These are phyloP conservation scores for Mya arenaria DNA, from an alignment of 1,140 invertebrate genomes.

Conservation along the genomic window DNA sequence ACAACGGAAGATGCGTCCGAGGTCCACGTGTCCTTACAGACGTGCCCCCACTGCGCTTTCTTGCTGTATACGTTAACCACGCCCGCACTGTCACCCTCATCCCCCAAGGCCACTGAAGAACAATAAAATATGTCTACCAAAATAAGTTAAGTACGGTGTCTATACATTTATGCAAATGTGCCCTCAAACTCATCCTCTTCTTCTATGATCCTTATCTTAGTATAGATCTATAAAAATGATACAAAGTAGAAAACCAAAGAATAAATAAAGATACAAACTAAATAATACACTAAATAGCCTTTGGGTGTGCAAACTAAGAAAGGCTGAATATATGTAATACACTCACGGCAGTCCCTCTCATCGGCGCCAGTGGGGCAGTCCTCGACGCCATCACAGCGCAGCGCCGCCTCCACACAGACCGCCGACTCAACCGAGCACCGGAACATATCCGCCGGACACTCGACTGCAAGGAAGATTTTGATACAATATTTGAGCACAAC, in stretches of 20 bases:
- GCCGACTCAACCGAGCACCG: conserved; percentile 40
- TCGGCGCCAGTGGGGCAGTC: conserved; percentile 46
- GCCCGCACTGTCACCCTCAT: neutral
- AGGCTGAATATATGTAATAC: too few species aligned
- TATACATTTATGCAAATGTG: too few species aligned
- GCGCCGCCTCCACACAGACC: conserved; percentile 13
- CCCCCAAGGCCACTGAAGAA: neutral
- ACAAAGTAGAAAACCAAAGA: too few species aligned
- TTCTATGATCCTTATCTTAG: too few species aligned
- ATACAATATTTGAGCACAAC: neutral
- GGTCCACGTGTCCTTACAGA: conserved; percentile 66
- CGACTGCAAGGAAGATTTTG: conserved; percentile 1
- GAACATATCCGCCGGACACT: conserved; percentile 32
- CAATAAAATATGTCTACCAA: too few species aligned
- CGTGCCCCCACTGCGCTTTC: conserved; percentile 48
- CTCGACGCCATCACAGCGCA: conserved; percentile 43
- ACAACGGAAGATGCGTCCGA: conserved; percentile 46
- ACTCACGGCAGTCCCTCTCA: conserved; percentile 50
- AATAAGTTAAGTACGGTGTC: too few species aligned
- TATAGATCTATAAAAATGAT: too few species aligned
- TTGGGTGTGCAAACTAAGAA: too few species aligned
- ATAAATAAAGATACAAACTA: too few species aligned
- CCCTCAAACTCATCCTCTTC: too few species aligned
- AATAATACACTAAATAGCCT: too few species aligned
- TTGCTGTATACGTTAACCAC: neutral